Conservation (phyloP, 2,888 invertebrate species). For the Sinelater perroti region DNA sequence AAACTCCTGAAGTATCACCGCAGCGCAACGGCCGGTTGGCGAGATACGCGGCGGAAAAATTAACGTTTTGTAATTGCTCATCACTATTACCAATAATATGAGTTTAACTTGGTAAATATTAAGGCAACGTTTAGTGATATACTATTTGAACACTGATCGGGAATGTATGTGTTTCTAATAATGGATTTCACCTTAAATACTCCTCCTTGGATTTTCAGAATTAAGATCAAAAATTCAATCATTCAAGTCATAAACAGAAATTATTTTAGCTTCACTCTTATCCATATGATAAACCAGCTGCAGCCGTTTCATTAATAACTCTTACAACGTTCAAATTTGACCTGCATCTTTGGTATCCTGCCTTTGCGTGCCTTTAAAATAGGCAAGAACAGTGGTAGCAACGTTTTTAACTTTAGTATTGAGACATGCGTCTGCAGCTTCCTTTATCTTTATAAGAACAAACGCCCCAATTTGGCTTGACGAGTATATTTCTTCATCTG, state of each 20-base stretch:
- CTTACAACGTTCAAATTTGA: constrained; percentile 97
- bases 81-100: too few relatives aligned
- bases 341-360: constrained; percentile 99
- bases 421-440: constrained; percentile 94
- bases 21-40: constrained; percentile 99
- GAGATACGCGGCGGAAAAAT: constrained; percentile 97
- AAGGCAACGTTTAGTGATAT: constrained; percentile 89
- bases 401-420: constrained; percentile 94
- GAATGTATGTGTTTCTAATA: constrained; percentile 97
- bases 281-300: constrained; percentile 98
- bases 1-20: too few relatives aligned
- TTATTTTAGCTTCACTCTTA: constrained; percentile 90
- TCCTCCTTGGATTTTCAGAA: constrained; percentile 98
- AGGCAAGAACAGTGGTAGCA: constrained; percentile 97
- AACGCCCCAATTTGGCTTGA: constrained; percentile 99
- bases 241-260: constrained; percentile 98
- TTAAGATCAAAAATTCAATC: constrained; percentile 99
- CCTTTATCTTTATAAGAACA: constrained; percentile 95
- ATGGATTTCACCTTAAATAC: constrained; percentile 99
- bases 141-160: constrained; percentile 99
- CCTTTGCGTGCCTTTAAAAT: constrained; percentile 98
- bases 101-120: too few relatives aligned
- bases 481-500: constrained; percentile 96
- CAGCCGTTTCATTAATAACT: constrained; percentile 99
- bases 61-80: too few relatives aligned